Evolutionary conservation across 2,797 vertebrate genomes (phyloP).

Genomic region (Hapalemur alaotrensis): DNA sequence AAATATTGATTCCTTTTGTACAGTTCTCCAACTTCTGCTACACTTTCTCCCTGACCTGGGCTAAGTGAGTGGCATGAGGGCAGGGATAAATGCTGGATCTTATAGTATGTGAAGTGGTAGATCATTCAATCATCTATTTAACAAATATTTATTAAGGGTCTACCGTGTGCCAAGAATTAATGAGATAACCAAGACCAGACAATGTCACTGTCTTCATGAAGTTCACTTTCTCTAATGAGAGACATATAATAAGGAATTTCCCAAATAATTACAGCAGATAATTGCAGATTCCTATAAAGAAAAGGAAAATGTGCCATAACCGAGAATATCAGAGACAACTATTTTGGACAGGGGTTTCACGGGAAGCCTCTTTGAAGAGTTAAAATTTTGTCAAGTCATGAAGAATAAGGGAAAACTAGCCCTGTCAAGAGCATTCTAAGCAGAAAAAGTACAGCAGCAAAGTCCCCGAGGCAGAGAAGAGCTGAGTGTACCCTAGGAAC

Average conservation of each 20-base stretch:
- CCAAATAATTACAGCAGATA: slow-evolving; percentile 6
- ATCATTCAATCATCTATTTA: neutral
- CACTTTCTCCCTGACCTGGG: neutral
- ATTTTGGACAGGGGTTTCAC: neutral
- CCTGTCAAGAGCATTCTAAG: neutral
- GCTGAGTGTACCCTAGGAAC: neutral
- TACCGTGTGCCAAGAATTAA: neutral
- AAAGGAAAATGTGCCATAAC: neutral
- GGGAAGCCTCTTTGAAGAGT: neutral
- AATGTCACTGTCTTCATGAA: neutral
- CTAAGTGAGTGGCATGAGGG: neutral
- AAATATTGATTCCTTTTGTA: neutral
- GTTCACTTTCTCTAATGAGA: neutral
- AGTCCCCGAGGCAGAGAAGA: neutral
- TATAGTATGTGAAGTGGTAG: neutral
- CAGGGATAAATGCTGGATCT: neutral
- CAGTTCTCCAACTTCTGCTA: neutral
- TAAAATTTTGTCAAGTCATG: neutral
- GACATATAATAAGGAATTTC: neutral
- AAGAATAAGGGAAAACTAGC: neutral
- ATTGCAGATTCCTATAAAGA: neutral
- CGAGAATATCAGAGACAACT: neutral
- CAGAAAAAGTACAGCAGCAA: neutral
- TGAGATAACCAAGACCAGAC: neutral
- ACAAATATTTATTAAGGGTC: slow-evolving; percentile 2